Evolutionary conservation across 2,888 invertebrate genomes (phyloP).

Genomic region (Hemistola chrysoprasaria): DNA sequence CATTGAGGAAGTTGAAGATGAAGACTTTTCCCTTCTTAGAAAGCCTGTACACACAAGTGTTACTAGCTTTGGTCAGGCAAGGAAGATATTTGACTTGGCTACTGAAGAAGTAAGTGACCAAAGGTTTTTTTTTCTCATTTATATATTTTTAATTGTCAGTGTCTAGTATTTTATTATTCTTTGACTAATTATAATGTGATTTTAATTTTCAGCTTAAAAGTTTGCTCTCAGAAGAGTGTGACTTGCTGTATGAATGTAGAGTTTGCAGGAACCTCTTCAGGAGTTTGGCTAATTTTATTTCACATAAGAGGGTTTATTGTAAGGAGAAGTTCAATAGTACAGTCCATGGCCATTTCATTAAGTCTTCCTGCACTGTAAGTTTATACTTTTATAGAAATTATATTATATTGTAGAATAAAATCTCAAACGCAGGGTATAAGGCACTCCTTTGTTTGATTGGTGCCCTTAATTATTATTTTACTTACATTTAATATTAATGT

Average conservation of each 20-base stretch:
- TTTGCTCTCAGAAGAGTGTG: constrained; percentile 91
- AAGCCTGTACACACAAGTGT: constrained; percentile 87
- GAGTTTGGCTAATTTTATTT: constrained; percentile 92
- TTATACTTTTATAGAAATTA: no score
- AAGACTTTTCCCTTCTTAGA: constrained; percentile 81
- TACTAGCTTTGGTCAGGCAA: constrained; percentile 86
- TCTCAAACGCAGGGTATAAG: no score
- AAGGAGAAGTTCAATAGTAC: constrained; percentile 78
- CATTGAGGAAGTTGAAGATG: constrained; percentile 65
- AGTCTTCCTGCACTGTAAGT: constrained; percentile 71
- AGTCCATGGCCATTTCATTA: constrained; percentile 67
- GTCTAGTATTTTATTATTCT: neutral
- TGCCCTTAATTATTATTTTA: no score
- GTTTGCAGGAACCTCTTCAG: constrained; percentile 93
- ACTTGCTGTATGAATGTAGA: constrained; percentile 94
- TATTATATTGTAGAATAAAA: no score
- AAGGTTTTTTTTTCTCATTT: no score
- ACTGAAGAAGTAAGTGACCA: constrained; percentile 85
- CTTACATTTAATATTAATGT: no score
- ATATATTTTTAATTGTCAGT: no score
- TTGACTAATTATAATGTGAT: no score
- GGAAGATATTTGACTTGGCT: constrained; percentile 87
- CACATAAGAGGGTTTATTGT: constrained; percentile 94
- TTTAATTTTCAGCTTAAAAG: constrained; percentile 84
- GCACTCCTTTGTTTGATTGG: no score